Base-by-base conservation (phyloP, 2,797 vertebrate species). In the Acanthis flammea region DNA sequence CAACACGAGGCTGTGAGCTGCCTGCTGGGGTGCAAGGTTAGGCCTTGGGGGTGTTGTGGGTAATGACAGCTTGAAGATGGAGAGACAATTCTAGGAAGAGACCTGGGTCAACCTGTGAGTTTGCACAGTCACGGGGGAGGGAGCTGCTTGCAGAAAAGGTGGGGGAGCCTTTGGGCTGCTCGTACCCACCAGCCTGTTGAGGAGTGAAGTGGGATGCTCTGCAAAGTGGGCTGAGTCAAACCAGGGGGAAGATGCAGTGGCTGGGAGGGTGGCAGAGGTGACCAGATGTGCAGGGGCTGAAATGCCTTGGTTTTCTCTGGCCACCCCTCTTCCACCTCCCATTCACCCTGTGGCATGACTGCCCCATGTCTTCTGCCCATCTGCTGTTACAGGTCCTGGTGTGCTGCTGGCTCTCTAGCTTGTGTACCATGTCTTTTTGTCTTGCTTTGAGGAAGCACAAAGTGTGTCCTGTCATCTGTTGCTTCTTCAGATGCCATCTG, bases 301-400 rank as follows among this genome's bases (percentile, higher is more conserved):
- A 86, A 48, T 67, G 25, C 63, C 37, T 79, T 67, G 31, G 48
- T 66, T 90, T 92, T 17, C 35, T 86, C 30, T 1, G 8, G 82
- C 35, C 23, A 19, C 2, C 21, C 12, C 17, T 86, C 51, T 79
- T 85, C 33, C 9, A 41, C 16, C 33, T 81, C 30, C 30, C 4
- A 0, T 86, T 77, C 37, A 24, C 23, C 8, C 41, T 0, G 0
- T n/a, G 45, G 27, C 1, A 0, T 0, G 4, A 28, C 50, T 72
- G 23, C 25, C 86, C 12, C 10, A 6, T 45, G 22, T 53, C 48
- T 76, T 82, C 72, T 88, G n/a, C 53, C 44, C 57, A 9, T 78
- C 44, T 58, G 58, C 28, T 82, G 55, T 70, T 73, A 25, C 53
- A 45, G 63, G 50, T 57, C 47, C 42, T 1, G 1, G 50, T 1